Base-by-base conservation (phyloP, 2,888 invertebrate genomes). In the Drosophila atroscutellata region DNA sequence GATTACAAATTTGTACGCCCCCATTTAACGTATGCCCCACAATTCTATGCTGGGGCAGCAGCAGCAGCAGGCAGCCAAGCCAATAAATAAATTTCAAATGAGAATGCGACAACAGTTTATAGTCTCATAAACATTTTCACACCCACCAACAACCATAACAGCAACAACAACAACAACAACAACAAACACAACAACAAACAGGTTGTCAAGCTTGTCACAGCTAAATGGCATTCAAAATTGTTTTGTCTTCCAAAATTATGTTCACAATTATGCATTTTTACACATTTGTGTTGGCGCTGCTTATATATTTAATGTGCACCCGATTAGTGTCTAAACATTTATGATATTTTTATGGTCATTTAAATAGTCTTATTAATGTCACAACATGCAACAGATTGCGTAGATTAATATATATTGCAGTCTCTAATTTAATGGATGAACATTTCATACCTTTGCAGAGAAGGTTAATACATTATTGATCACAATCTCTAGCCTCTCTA, bases 11-110 rank as follows among this genome's bases (percentile, higher is more conserved):
- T 59, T 24, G 51, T 28, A 75, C 76, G 77, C 62, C 71, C 65
- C 66, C 59, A 60, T 63, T 80, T 58, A 32, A 55, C 47, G 55
- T 52, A 56, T 56, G 51, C 56, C 63, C 60, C 72, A 72, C 52
- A 15, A 9, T 64, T 63, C 61, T 58, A 63, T 73, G 64, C 51
- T 55, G 18, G 26, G 34, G 65, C 56, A 56, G 52, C 68, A 36
- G 36, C 42, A 20, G 45, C 45, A 20, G 45, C 20, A 45, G 45
- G 45, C 45, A 45, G 15, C 8, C 45, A 45, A 45, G 45, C 72
- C 67, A 83, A 87, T 87, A 83, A 85, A 83, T 88, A 85, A 80
- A 82, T 73, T 87, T 37, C 77, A 79, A 15, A 79, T 55, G 79
- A 3, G 63, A 79, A 87, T 75, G 88, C 67, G 69, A 70, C 73